Base-by-base conservation (phyloP, 1,140 invertebrate species). In the Araneus ventricosus region DNA sequence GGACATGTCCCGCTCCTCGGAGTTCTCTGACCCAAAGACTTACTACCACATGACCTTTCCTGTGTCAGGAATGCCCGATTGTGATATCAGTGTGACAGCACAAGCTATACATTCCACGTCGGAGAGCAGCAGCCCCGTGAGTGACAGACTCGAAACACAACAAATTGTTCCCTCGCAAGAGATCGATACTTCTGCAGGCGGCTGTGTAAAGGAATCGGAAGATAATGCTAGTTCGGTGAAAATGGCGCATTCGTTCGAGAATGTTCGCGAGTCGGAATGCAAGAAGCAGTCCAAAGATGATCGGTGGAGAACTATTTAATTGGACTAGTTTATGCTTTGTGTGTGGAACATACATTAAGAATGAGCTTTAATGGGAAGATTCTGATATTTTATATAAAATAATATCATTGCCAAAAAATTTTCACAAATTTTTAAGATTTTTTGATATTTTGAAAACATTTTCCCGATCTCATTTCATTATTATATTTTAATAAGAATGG, bases 21-120 rank as follows among this genome's bases (percentile, higher is more conserved):
- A 93, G 27, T 93, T 93, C 45, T 75, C 91, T 1, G 91, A 93
- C 22, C 84, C 85, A 0, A 93, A 93, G 61, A 88, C 91, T 30
- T 93, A 87, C 22, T 93, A 93, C 61, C 91, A 93, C 84, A 93
- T 93, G 91, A 88, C 91, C 27, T 93, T 93, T 41, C 63, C 84
- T 39, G 91, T 92, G 6, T 20, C 79, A 20, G 90, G 80, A 22
- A 85, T 57, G 17, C 57, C 34, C 24, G 61, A 92, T 59, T 37
- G 61, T 10, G 59, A 52, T 14, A 22, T 61, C 63, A 41, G 37
- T 39, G 27, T 2, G 39, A 10, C 45, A 39, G 41, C 63, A 57
- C 82, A 85, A 30, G 61, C 45, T 45, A 79, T n/a, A 87, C 85
- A 87, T 87, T 87, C 85, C 85, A 87, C 34, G 8, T 67, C 27